These are phyloP conservation scores for Clistopyga incitator DNA, from an alignment of 2,888 invertebrate species.

Conservation along the genomic window DNA sequence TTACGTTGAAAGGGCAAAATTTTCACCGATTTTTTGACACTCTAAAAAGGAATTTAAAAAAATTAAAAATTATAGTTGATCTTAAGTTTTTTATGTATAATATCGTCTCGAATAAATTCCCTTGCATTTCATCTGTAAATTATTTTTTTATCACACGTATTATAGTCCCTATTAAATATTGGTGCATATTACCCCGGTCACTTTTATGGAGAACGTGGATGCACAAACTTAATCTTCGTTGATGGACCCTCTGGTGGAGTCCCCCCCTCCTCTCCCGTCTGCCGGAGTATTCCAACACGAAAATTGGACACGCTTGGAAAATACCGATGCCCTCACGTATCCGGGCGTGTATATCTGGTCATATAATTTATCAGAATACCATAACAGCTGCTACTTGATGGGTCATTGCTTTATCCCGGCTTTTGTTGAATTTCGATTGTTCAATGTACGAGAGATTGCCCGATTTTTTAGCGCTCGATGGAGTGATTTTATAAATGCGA, in stretches of 20 bases:
- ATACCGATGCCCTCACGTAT: slow-evolving; percentile 12
- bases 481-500: not conserved
- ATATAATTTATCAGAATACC: slow-evolving; percentile 37
- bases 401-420: not conserved
- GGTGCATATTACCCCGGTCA: not conserved
- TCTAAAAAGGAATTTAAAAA: no score
- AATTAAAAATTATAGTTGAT: no score
- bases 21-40: no score
- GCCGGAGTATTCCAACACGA: not conserved
- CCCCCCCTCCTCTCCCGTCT: not conserved
- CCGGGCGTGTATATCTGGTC: slow-evolving; percentile 8
- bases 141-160: no score
- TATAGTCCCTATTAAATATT: not conserved
- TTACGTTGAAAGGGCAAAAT: no score
- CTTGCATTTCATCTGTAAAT: no score
- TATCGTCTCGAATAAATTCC: no score
- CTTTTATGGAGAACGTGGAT: not conserved
- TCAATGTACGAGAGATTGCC: not conserved
- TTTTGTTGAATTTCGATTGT: slow-evolving; percentile 21
- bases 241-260: not conserved
- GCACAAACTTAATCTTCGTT: slow-evolving; percentile 12
- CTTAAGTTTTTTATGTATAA: no score
- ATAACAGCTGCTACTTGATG: slow-evolving; percentile 24
- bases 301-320: slow-evolving; percentile 28
- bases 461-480: not conserved